Evolutionary conservation across 2,797 vertebrate genomes (phyloP).

Genomic region (Dipus sagitta): DNA sequence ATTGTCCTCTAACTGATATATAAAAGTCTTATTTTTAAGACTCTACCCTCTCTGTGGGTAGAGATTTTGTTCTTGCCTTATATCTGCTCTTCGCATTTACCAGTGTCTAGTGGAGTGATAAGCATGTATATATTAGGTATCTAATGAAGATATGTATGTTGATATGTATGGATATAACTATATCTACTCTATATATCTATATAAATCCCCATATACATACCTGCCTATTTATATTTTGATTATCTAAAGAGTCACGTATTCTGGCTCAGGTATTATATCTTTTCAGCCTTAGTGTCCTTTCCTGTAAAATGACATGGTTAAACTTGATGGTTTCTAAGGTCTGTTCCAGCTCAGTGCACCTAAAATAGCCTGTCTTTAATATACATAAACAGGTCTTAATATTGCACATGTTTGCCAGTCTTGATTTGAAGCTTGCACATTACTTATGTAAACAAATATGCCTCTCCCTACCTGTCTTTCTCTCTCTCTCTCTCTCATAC

Average conservation of each 20-base stretch:
- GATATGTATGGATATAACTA: too few relatives aligned
- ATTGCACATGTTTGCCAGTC: not conserved
- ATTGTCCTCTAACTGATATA: constrained; percentile 66
- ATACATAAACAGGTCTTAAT: constrained; percentile 18
- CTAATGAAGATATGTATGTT: not conserved
- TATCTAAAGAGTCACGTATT: not conserved
- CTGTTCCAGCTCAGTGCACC: not conserved
- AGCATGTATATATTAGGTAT: not conserved
- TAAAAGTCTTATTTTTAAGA: constrained; percentile 38
- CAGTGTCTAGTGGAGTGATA: not conserved
- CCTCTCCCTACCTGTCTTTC: too few relatives aligned
- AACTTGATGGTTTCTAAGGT: constrained; percentile 35
- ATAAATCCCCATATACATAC: too few relatives aligned
- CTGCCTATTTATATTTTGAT: not conserved
- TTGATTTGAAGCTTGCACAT: constrained; percentile 34
- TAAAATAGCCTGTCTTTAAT: constrained; percentile 17
- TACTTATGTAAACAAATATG: constrained; percentile 1
- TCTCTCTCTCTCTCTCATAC: too few relatives aligned
- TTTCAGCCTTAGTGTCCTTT: not conserved
- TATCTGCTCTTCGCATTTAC: constrained; percentile 5
- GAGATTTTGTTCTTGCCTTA: constrained; percentile 32
- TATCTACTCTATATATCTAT: too few relatives aligned
- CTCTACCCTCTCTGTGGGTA: constrained; percentile 56
- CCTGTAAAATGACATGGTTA: constrained; percentile 23
- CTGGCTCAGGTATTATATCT: constrained; percentile 30